These are phyloP conservation scores for Egretta garzetta DNA, from an alignment of 2,113 vertebrate species.

Conservation along the genomic window DNA sequence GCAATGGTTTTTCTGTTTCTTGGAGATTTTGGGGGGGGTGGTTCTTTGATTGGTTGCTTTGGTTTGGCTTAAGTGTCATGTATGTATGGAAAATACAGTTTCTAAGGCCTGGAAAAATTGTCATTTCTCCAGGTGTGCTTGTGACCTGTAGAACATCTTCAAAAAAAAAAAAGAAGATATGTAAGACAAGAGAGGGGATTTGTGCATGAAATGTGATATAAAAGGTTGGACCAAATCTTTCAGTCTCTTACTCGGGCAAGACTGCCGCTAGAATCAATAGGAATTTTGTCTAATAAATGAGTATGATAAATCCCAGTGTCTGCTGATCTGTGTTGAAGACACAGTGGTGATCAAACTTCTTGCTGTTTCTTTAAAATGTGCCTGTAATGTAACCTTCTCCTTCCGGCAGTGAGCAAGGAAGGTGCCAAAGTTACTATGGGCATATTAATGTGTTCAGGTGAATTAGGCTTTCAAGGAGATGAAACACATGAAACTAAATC, in stretches of 20 bases:
- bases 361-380: background rate
- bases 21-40: background rate
- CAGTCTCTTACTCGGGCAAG: background rate
- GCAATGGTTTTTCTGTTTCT: background rate
- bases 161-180: background rate
- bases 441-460: background rate
- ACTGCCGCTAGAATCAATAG: background rate
- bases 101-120: background rate
- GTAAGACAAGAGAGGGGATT: background rate
- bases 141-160: background rate
- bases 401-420: background rate
- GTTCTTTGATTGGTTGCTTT: background rate
- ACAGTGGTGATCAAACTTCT: background rate
- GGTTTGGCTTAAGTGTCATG: background rate
- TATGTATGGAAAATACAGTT: background rate
- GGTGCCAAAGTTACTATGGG: background rate
- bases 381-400: background rate
- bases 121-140: background rate
- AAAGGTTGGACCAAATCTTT: background rate
- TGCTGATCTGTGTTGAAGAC: background rate
- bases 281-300: background rate
- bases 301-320: background rate
- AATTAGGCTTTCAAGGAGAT: constrained; percentile 5
- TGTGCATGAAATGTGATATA: background rate
- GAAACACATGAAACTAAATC: background rate